Conservation (phyloP, 2,888 invertebrate genomes). For the Spatulosminthurus flaviceps region DNA sequence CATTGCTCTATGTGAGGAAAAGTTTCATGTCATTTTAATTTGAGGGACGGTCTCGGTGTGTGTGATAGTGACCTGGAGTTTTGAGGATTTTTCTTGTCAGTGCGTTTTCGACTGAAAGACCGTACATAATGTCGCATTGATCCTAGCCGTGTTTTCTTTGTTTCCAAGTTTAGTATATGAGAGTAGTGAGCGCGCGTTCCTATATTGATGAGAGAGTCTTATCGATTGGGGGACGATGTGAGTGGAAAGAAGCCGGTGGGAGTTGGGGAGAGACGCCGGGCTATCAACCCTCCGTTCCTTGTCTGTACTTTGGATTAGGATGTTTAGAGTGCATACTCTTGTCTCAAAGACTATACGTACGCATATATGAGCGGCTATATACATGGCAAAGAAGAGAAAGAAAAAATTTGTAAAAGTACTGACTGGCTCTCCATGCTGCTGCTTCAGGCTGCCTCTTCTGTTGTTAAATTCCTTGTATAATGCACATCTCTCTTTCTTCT, state of each 20-base stretch:
- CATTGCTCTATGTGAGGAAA: not conserved
- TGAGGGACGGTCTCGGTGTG: not conserved
- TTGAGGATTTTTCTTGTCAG: not conserved
- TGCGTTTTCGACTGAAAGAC: not conserved
- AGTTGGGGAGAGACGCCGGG: conserved; percentile 24
- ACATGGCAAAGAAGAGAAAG: too few relatives aligned
- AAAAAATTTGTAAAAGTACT: too few relatives aligned
- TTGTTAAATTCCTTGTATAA: too few relatives aligned
- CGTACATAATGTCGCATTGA: not conserved
- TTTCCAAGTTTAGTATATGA: not conserved
- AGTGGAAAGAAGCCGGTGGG: conserved; percentile 21
- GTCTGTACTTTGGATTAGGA: not conserved
- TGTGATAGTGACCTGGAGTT: not conserved
- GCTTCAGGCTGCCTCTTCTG: too few relatives aligned
- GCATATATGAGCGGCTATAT: too few relatives aligned
- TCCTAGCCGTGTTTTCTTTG: conserved; percentile 10
- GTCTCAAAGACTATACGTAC: not conserved
- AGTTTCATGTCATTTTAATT: not conserved
- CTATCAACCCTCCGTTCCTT: conserved; percentile 1
- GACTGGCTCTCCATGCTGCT: too few relatives aligned
- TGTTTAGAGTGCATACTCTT: not conserved
- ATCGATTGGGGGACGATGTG: conserved; percentile 22
- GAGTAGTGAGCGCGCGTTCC: conserved; percentile 18
- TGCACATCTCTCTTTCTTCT: too few relatives aligned
- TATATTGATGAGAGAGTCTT: conserved; percentile 19